Evolutionary conservation across 2,113 vertebrate genomes (phyloP), one percentile per base, ranked within the genome.

Genomic region (Phodopus roborovskii): DNA sequence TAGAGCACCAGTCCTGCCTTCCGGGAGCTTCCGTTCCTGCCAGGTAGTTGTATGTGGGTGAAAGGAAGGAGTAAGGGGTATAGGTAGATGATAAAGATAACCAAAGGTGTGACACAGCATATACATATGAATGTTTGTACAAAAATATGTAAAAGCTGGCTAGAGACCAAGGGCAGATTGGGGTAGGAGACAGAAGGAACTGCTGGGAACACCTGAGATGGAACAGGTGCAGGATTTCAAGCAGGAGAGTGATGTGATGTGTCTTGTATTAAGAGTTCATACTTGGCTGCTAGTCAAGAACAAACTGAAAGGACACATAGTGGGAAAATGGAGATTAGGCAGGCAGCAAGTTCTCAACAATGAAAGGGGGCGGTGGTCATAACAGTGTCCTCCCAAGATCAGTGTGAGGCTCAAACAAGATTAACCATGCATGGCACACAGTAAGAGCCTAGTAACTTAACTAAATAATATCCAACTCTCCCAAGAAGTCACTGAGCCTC

Each of bases 171-270:
- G n/a, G 16, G n/a, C 88, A 16, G 20, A 24, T 2, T 16, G 7
- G 39, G 9, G 42, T 53, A 19, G 33, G 36, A 33, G 9, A 58
- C 24, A 48, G 77, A 33, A 28, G 26, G 36, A 45, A 26, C 5
- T 7, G 7, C 74, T 4, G n/a, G 36, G 48, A 28, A 64, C 62
- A 39, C 56, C 68, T 3, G 74, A 56, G 74, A 22, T 1, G 17
- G 24, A 77, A 20, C 70, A 28, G 16, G 2, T 3, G 17, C 62
- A 12, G 20, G 36, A 45, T n/a, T 74, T 19, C 28, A 45, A 71
- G 73, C 50, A 12, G 68, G 42, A 50, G 7, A 82, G 6, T 3
- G 68, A 22, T 0, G 0, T 4, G 10, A 12, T 2, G 28, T 2
- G 0, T 4, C 50, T 50, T 28, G 33, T 70, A 28, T 3, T 5